phyloP scores from a whole-genome alignment of 2,113 vertebrate genomes.

The Rhinichthys klamathensis region DNA sequence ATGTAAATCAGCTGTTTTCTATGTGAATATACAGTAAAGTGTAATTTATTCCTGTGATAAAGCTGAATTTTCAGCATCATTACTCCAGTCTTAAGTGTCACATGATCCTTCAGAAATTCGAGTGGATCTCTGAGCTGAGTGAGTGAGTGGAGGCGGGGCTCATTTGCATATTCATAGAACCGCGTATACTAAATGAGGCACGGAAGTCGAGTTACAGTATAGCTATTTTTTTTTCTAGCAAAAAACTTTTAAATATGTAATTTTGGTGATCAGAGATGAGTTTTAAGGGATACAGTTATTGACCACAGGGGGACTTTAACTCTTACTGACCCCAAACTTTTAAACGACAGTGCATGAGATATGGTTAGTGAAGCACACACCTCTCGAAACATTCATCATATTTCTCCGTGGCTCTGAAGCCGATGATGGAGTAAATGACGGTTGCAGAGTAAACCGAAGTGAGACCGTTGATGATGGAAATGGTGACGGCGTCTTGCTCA shows the following conservation, averaged over 20 bases:
- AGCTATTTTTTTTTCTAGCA: too few species aligned
- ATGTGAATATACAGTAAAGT: neutral
- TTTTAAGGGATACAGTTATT: too few species aligned
- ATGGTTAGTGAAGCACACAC: conserved; percentile 56
- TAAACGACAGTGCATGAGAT: neutral
- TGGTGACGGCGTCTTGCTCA: conserved; percentile 87
- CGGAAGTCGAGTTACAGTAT: too few species aligned
- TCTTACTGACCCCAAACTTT: neutral
- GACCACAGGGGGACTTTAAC: neutral
- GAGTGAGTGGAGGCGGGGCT: too few species aligned
- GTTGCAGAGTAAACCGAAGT: conserved; percentile 92
- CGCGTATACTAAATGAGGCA: too few species aligned
- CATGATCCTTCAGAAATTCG: neutral
- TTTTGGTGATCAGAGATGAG: too few species aligned
- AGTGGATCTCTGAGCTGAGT: neutral
- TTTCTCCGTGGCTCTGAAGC: conserved; percentile 89
- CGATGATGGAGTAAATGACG: conserved; percentile 95
- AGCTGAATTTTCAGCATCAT: neutral
- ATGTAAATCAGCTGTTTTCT: neutral
- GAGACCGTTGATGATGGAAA: conserved; percentile 92
- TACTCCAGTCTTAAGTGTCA: neutral
- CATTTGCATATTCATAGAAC: too few species aligned
- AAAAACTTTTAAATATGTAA: too few species aligned
- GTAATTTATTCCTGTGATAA: neutral
- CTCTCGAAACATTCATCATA: conserved; percentile 82